These are phyloP conservation scores for Cebidichthys violaceus DNA, from an alignment of 2,113 vertebrate genomes.

Conservation along the genomic window DNA sequence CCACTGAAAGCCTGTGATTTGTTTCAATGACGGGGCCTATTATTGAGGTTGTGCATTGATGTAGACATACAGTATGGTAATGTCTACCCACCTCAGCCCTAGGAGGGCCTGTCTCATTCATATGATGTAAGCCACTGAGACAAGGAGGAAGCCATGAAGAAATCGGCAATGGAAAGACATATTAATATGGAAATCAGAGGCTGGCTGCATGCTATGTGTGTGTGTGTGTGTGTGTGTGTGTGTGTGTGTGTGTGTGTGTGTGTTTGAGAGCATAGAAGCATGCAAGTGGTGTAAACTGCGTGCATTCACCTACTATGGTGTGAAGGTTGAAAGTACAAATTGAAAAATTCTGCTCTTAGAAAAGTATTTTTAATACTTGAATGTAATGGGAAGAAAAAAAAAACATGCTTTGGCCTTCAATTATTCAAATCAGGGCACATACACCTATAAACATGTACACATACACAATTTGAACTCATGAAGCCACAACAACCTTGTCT, in stretches of 20 bases:
- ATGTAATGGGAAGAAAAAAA: not conserved
- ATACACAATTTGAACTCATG: conserved; percentile 4
- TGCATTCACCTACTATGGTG: conserved; percentile 5
- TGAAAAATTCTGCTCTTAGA: conserved; percentile 9
- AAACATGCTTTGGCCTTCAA: not conserved
- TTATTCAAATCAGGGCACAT: conserved; percentile 9
- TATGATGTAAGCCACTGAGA: conserved; percentile 67
- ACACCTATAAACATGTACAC: not conserved
- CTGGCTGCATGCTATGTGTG: conserved; percentile 18
- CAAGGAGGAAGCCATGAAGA: conserved; percentile 57
- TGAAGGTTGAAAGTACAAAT: conserved; percentile 32
- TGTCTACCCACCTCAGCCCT: conserved; percentile 53
- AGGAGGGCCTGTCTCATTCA: conserved; percentile 58
- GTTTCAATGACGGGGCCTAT: conserved; percentile 77
- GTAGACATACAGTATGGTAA: conserved; percentile 76
- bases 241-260: not conserved
- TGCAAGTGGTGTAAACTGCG: conserved; percentile 9
- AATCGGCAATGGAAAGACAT: conserved; percentile 47
- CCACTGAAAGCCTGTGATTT: conserved; percentile 75
- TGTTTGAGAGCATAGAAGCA: not conserved
- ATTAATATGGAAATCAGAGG: conserved; percentile 70
- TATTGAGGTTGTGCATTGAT: conserved; percentile 77
- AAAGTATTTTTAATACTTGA: conserved; percentile 9
- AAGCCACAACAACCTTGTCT: conserved; percentile 29
- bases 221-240: not conserved